A percentile compares a stretch with the other conserved stretches of the same genome.
These are phyloP conservation scores for Melinopterus prodromus DNA, from an alignment of 2,888 invertebrate genomes.

Conservation along the genomic window DNA sequence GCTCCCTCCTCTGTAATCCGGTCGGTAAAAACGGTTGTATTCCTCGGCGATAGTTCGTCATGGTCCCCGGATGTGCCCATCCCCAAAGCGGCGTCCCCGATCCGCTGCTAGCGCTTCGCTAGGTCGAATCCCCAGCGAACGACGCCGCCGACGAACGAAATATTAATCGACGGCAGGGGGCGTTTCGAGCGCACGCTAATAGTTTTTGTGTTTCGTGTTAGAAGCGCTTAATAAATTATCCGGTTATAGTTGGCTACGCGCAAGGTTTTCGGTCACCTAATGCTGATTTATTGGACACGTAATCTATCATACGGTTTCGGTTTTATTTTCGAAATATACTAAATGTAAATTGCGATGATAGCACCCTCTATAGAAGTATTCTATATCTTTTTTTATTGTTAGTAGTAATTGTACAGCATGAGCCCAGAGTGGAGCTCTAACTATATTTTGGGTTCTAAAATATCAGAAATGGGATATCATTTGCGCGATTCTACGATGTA, in stretches of 20 bases:
- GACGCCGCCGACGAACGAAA: conserved; percentile 18
- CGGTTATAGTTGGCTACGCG: not conserved
- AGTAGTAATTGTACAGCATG: too few species aligned
- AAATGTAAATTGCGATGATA: too few species aligned
- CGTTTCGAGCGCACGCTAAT: conserved; percentile 21
- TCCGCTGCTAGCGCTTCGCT: conserved; percentile 6
- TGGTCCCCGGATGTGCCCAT: conserved; percentile 14
- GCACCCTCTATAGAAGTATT: too few species aligned
- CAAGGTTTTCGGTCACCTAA: too few species aligned
- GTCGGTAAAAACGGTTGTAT: not conserved
- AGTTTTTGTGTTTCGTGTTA: conserved; percentile 16
- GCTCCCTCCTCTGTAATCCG: not conserved
- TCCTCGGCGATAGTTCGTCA: not conserved
- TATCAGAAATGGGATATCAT: too few species aligned
- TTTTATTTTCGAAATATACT: too few species aligned
- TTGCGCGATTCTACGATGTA: too few species aligned
- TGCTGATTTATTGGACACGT: too few species aligned
- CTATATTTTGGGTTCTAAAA: too few species aligned
- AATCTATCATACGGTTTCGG: too few species aligned
- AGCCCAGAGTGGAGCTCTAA: too few species aligned
- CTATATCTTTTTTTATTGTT: too few species aligned
- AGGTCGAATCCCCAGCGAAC: not conserved
- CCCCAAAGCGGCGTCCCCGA: conserved; percentile 9
- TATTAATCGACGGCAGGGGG: conserved; percentile 13
- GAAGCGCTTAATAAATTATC: conserved; percentile 30